A percentile compares a stretch with the other conserved stretches of the same genome.
phyloP scores from a whole-genome alignment of 2,888 invertebrate genomes.

The Tachina lurida region DNA sequence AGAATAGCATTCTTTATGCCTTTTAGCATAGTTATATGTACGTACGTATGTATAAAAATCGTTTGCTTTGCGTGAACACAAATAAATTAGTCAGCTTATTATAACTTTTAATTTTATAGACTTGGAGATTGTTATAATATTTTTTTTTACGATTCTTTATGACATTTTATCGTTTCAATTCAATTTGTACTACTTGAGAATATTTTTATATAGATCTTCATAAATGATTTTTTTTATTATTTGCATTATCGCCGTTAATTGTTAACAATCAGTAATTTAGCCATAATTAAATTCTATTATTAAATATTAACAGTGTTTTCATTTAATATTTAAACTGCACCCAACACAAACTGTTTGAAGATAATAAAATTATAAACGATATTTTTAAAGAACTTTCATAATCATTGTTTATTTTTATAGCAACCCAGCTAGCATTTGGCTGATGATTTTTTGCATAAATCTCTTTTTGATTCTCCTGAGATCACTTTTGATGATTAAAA shows the following conservation, averaged over 20 bases:
- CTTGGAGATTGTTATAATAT: background rate
- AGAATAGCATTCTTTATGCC: too few relatives aligned
- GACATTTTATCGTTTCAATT: constrained; percentile 32
- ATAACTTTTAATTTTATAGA: background rate
- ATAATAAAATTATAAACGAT: background rate
- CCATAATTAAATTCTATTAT: constrained; percentile 17
- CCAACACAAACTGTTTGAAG: background rate
- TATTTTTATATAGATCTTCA: constrained; percentile 5
- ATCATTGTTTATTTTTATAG: background rate
- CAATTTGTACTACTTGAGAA: constrained; percentile 9
- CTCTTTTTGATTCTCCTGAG: too few relatives aligned
- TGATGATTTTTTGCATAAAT: too few relatives aligned
- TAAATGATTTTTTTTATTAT: constrained; percentile 9
- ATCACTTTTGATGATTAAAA: too few relatives aligned
- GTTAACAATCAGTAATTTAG: constrained; percentile 13
- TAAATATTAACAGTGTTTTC: constrained; percentile 11
- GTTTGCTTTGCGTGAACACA: background rate
- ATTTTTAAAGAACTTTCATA: background rate
- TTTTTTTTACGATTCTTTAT: constrained; percentile 30
- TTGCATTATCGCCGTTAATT: constrained; percentile 39
- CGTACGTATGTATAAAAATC: too few relatives aligned
- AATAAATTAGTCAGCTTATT: background rate
- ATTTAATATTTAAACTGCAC: background rate
- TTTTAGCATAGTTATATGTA: too few relatives aligned
- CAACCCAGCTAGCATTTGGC: too few relatives aligned